Evolutionary conservation across 2,888 invertebrate species (phyloP).

Genomic region (Lordiphosa fenestrarum): DNA sequence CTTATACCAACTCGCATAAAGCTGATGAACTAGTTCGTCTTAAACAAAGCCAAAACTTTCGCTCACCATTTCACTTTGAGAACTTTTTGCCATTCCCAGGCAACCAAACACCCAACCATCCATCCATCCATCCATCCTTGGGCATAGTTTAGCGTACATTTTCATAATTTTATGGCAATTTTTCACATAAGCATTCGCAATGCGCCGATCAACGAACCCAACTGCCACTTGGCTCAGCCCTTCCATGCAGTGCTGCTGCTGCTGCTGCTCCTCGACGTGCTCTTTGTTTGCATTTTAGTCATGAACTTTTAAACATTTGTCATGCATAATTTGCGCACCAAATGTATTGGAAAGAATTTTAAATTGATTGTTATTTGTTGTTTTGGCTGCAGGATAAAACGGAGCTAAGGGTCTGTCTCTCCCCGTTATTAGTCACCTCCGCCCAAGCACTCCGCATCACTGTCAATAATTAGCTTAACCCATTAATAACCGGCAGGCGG

Average conservation of each 20-base stretch:
- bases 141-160: conserved; percentile 56
- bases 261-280: conserved; percentile 9
- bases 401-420: background rate
- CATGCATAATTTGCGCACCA: conserved; percentile 75
- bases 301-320: conserved; percentile 73
- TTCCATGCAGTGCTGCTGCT: background rate
- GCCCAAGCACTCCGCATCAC: conserved; percentile 23
- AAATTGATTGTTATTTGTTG: conserved; percentile 74
- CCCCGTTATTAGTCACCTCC: no score
- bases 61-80: conserved; percentile 25
- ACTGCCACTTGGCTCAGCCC: background rate
- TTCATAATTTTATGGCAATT: conserved; percentile 71
- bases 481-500: conserved; percentile 57
- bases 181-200: conserved; percentile 61
- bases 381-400: conserved; percentile 22
- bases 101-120: background rate
- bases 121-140: conserved; percentile 7
- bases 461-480: conserved; percentile 74
- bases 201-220: conserved; percentile 20
- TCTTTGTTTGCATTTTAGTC: conserved; percentile 69
- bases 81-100: conserved; percentile 15
- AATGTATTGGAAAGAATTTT: conserved; percentile 77
- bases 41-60: background rate
- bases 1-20: no score
- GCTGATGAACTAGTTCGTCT: background rate